Base-by-base conservation (phyloP, 35 echinoderm and acorn worm genomes). In the Holothuria glaberrima region DNA sequence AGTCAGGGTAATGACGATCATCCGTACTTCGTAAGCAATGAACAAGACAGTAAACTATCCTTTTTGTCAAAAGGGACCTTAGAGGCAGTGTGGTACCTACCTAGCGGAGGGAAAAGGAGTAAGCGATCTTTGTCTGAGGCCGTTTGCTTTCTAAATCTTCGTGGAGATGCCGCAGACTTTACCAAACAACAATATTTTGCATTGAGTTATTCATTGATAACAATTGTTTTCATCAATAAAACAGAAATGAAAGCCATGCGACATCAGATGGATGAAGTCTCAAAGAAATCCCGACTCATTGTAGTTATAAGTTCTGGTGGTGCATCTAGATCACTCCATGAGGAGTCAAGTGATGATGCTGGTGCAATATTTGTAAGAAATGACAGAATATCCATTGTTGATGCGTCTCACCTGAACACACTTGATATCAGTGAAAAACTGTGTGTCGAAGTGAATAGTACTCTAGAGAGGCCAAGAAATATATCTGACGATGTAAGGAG, bases 51-150 rank as follows among this genome's bases (percentile, higher is more conserved):
- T 29, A 27, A 29, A 12, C 48, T 0, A 26, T 82, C 79, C n/a
- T 12, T 28, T 12, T 29, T 56, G 48, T 82, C 79, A 14, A 58
- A 19, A 30, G 79, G 30, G 16, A 83, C 80, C 46, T 9, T 83
- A 5, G 80, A 83, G 30, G 80, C 80, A 32, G 50, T 63, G 27
- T 83, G 80, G 80, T 63, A 60, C 20, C 50, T 63, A 4, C 80
- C 80, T 22, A 33, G 29, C 13, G 56, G 25, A 12, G 28, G 31
- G 1, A 63, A 60, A 60, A 61, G 9, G 28, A 5, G 52, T 36
- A 30, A 28, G 12, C 80, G 32, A 26, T 22, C 18, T 6, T 14
- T 63, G 28, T 26, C 46, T 9, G 33, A 28, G 6, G 80, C 80
- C 24, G 6, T 48, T 7, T 44, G 34, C 22, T 77, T 41, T 7